Percentiles rank a stretch among this genome's conserved stretches.
These are phyloP conservation scores for Pseudorhiza aurosa DNA, from an alignment of 30 jellyfish, hydroid and myxozoan genomes.

Conservation along the genomic window DNA sequence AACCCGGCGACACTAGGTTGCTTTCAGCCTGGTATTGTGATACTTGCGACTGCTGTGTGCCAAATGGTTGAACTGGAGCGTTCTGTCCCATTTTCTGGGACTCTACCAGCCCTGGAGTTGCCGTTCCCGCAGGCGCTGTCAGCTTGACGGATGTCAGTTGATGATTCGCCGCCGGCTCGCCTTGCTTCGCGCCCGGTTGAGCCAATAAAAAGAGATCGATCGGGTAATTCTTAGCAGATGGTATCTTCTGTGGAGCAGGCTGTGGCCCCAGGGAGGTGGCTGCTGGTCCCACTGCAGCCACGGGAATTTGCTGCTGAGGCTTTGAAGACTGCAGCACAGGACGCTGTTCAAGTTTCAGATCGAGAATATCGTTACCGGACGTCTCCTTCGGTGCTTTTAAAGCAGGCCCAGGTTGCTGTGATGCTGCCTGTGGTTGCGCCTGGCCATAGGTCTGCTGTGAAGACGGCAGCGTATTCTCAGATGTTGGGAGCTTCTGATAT, in stretches of 20 bases:
- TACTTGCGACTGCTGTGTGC: not conserved
- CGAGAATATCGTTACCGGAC: constrained; percentile 14
- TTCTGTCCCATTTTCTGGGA: constrained; percentile 7
- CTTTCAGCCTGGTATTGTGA: too few species aligned
- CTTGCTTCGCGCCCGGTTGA: constrained; percentile 21
- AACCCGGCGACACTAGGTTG: not conserved
- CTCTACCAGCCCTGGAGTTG: not conserved
- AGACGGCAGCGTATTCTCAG: constrained; percentile 45
- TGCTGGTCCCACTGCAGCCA: constrained; percentile 12
- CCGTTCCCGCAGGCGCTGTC: not conserved
- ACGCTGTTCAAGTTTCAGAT: constrained; percentile 37
- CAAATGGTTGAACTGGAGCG: not conserved
- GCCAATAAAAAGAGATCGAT: constrained; percentile 48
- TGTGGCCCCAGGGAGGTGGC: constrained; percentile 3
- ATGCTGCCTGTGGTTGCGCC: not conserved
- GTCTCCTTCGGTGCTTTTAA: constrained; percentile 14
- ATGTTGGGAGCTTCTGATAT: not conserved
- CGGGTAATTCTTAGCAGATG: constrained; percentile 65
- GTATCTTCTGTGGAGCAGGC: constrained; percentile 62
- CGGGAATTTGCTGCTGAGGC: constrained; percentile 1
- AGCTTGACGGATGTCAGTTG: constrained; percentile 25
- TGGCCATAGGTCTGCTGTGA: constrained; percentile 39
- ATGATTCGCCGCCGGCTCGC: constrained; percentile 10
- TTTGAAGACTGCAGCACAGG: constrained; percentile 5
- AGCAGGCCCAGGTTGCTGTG: constrained; percentile 31